Evolutionary conservation across 92 coral and sea anemone genomes (phyloP), one percentile per base, ranked within the genome.

Genomic region (Siderastrea radians): DNA sequence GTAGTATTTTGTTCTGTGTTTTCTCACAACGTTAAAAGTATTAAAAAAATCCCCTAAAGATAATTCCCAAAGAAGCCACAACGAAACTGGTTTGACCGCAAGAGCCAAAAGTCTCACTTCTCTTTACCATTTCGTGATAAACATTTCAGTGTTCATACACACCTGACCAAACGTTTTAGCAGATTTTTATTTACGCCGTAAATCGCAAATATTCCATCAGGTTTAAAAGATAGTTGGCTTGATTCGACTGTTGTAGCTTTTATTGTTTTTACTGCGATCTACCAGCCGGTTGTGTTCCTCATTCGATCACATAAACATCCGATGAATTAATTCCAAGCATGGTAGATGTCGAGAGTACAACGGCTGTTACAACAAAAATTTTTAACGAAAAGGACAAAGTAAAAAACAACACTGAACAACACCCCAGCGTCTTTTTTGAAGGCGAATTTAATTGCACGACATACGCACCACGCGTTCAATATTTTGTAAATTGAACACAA

Each of bases 121-220:
- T 43, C 53, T 55, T 55, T 13, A 43, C 86, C 77, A 47, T 82
- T 71, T 72, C 66, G n/a, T 52, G 58, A 82, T 44, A 8, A 82
- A 49, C 55, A 71, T 57, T 66, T 5, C 16, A 44, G 73, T 38
- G 17, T 47, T 58, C 43, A 44, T n/a, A n/a, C 4, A 57, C 86
- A 70, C 78, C 86, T 82, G 78, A 59, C 7, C 15, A 82, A 81
- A 69, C 68, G 47, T 82, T 58, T 82, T 38, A 16, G 69, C 77
- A 82, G 57, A 46, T 82, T 43, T n/a, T 52, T n/a, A 17, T 57
- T 82, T 69, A 19, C 48, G 43, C 60, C 58, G 7, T 45, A 62
- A 79, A 38, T 63, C 72, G 48, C 47, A 50, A 79, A 43, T 79
- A 47, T 19, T 64, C 19, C 12, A n/a, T 79, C 72, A 11, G 59